Base-by-base conservation (phyloP, 23 tunicate species). In the Trididemnum nubilum region DNA sequence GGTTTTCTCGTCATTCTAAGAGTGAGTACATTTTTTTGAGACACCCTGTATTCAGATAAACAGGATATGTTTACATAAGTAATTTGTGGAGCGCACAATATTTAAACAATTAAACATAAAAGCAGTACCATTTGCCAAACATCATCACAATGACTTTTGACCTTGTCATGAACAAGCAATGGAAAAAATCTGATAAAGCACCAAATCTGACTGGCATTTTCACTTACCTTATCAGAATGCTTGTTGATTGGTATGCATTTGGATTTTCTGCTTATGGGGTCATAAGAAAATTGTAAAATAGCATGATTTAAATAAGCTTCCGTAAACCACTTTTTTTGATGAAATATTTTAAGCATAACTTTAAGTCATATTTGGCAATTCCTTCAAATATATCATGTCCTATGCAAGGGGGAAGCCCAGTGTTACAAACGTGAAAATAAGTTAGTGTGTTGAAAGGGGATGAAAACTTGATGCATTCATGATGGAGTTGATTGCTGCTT, bases 331-430 rank as follows among this genome's bases (percentile, higher is more conserved):
- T 57, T 30, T 52, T 29, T 28, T 19, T 15, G 40, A 77, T 57
- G 30, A 77, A 77, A 26, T 77, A 26, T 18, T 77, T 27, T 1
- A 83, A 33, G n/a, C 73, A 36, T 29, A 83, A 32, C 73, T 35
- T 76, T 58, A 76, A 21, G 77, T 83, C 86, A 82, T 75, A 83
- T 3, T 37, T 49, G 7, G 71, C 64, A 33, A 83, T 63, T 5
- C 87, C 87, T 76, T 83, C 87, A 76, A 83, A 83, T 31, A 76
- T 21, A 33, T 83, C 87, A 74, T 83, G 87, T 19, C 34, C 85
- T 2, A 80, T 23, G 54, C 85, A 80, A 22, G 82, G 82, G 26
- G 82, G 82, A 3, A 77, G 18, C 24, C 82, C 82, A 27, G 82
- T 71, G 3, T 44, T 21, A 30, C 82, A 77, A 54, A 77, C 71